Conservation (phyloP, 2,113 vertebrate species). For the Vanacampus margaritifer region DNA sequence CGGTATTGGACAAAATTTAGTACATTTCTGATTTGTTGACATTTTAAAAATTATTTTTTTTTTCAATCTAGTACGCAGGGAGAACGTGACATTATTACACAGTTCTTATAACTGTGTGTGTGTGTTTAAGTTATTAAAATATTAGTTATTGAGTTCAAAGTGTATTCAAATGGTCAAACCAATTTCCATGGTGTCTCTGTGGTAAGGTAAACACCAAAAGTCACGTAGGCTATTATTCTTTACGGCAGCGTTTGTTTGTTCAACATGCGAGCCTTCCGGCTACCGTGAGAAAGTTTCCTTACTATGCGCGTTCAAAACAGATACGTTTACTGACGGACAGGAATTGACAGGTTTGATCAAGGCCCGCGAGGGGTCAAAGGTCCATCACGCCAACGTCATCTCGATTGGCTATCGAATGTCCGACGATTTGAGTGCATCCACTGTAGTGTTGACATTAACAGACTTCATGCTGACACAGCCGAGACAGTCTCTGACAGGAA, state of each 20-base stretch:
- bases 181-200: slow-evolving; percentile 11
- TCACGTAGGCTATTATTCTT: slow-evolving; percentile 38
- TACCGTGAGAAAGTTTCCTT: slow-evolving; percentile 37
- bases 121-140: not conserved
- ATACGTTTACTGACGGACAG: not conserved
- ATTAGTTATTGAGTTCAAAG: not conserved
- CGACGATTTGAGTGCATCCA: not conserved
- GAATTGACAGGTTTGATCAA: not conserved
- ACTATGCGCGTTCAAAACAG: not conserved
- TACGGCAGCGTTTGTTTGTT: slow-evolving; percentile 48
- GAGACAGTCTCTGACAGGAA: slow-evolving; percentile 48
- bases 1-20: not conserved
- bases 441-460: slow-evolving; percentile 2
- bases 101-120: not conserved
- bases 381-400: not conserved
- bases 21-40: not conserved
- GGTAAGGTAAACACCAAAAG: slow-evolving; percentile 26
- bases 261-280: slow-evolving; percentile 16
- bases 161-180: not conserved
- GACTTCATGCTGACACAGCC: slow-evolving; percentile 16
- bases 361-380: not conserved
- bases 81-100: not conserved
- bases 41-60: not conserved
- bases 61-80: not conserved
- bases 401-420: not conserved